Evolutionary conservation across 2,888 invertebrate genomes (phyloP).

Genomic region (Mythimna lalbum): DNA sequence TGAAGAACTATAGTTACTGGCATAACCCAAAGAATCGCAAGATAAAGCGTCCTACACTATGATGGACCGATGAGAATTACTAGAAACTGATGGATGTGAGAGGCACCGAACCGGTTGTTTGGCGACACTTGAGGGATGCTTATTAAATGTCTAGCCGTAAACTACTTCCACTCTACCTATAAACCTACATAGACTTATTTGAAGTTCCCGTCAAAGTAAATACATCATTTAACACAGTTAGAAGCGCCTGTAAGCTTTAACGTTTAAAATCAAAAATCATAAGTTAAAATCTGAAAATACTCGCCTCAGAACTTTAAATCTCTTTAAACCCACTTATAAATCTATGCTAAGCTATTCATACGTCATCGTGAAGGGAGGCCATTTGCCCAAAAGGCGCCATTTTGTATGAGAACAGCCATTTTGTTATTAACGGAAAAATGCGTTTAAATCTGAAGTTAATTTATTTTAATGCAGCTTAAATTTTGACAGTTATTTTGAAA

Average conservation of each 20-base stretch:
- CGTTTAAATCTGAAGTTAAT: slow-evolving; percentile 4
- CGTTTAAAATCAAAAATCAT: slow-evolving; percentile 26
- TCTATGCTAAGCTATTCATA: slow-evolving; percentile 65
- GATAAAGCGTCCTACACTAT: no score
- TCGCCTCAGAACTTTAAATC: slow-evolving; percentile 50
- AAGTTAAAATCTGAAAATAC: slow-evolving; percentile 44
- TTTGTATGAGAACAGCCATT: slow-evolving; percentile 53
- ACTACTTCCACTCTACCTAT: no score
- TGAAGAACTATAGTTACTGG: no score
- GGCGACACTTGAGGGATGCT: no score
- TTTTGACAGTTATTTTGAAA: no score
- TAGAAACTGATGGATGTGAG: no score
- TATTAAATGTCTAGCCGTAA: no score
- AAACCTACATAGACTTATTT: background rate
- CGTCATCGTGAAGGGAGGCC: slow-evolving; percentile 62
- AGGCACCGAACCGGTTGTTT: no score
- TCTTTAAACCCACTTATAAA: slow-evolving; percentile 62
- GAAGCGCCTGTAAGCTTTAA: background rate
- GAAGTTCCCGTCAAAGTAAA: background rate
- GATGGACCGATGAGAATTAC: no score
- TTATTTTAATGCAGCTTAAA: slow-evolving; percentile 1
- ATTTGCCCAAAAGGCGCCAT: slow-evolving; percentile 67
- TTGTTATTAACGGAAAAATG: slow-evolving; percentile 42
- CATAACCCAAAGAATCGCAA: no score
- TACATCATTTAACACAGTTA: no score